These are phyloP conservation scores for Lepus americanus DNA, from an alignment of 2,113 vertebrate species.

Conservation along the genomic window DNA sequence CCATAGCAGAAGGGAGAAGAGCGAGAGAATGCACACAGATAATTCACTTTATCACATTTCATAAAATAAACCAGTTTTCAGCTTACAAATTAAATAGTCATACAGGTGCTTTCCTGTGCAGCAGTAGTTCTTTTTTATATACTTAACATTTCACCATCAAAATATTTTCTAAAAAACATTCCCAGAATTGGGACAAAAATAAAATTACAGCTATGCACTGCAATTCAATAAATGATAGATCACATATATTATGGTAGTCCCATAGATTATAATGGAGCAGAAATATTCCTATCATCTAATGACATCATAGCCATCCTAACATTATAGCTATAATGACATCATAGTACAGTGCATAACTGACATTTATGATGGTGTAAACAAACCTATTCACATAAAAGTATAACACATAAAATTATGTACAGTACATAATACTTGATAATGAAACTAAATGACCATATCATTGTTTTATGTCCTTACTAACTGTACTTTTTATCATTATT, in stretches of 20 bases:
- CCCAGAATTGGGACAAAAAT: neutral
- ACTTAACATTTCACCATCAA: neutral
- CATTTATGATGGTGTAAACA: neutral
- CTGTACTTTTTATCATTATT: neutral
- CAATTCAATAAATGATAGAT: neutral
- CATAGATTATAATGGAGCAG: neutral
- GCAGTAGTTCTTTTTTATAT: neutral
- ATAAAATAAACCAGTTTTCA: neutral
- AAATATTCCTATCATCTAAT: neutral
- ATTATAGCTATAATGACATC: neutral
- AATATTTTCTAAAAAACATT: neutral
- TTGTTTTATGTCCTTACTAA: neutral
- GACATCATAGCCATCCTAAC: neutral
- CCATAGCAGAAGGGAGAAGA: neutral
- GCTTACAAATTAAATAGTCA: neutral
- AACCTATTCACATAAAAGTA: neutral
- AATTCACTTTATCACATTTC: neutral
- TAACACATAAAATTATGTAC: neutral
- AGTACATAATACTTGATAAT: neutral
- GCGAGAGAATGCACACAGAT: neutral
- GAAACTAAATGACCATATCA: neutral
- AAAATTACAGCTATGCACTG: neutral
- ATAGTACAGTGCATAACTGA: neutral
- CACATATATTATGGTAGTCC: neutral
- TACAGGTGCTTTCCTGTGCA: neutral